Evolutionary conservation across 1,140 invertebrate species (phyloP), one percentile per base, ranked within the genome.

Genomic region (Paralvinella palmiformis): DNA sequence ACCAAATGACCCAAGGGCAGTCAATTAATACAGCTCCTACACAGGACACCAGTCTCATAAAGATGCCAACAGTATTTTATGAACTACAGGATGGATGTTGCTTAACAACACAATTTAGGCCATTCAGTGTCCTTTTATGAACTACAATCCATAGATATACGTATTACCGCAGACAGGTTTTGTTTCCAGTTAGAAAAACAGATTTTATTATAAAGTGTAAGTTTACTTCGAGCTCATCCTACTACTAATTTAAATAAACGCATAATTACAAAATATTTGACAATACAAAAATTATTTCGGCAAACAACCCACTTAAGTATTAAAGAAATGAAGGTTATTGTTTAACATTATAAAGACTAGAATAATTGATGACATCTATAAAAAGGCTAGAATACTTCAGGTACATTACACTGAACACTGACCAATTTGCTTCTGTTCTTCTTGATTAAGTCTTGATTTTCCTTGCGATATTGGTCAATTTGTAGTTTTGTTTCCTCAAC

Each of bases 391-490:
- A 10, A 32, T 33, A 2, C 7, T 22, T 0, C 7, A 10, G 3
- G 20, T 36, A 27, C 17, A 32, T 13, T 7, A 22, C 2, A 4
- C 10, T 10, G 6, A 60, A 36, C 58, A 67, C 63, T 67, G 66
- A 80, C 78, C 71, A 77, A 41, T 70, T 80, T 80, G 22, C 68
- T 66, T 64, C 68, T 70, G 52, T 93, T 97, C 71, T 91, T 93
- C 68, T 88, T 83, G 64, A 98, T 98, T 58, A 87, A 78, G 45
- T 96, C 94, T 67, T 88, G 89, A 78, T 98, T 96, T 68, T 96
- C 91, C 66, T 88, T 91, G 78, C 94, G 95, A 79, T 97, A 98
- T 65, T 91, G 87, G 72, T 98, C 93, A 69, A 99, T 95, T 74
- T 85, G 88, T 75, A 89, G 91, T 75, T 94, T 94, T 1, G 92